Conservation (phyloP, 2,888 invertebrate species). For the Parnassius smintheus region DNA sequence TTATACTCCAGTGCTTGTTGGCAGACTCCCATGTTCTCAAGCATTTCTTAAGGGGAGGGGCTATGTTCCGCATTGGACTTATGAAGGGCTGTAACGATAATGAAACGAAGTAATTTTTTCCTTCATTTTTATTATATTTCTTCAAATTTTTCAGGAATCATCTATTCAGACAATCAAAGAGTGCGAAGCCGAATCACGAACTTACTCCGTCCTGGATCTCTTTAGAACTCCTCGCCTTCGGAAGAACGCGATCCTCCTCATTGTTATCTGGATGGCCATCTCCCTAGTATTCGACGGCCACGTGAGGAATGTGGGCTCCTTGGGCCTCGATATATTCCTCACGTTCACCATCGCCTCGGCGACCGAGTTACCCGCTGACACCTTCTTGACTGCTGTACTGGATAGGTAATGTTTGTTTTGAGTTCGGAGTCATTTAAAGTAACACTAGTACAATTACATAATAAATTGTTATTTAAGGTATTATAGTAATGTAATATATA, state of each 20-base stretch:
- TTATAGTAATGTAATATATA: no score
- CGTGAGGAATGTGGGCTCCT: slow-evolving; percentile 91
- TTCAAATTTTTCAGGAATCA: slow-evolving; percentile 74
- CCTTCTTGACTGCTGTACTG: slow-evolving; percentile 87
- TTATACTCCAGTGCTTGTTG: no score
- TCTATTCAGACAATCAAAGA: slow-evolving; percentile 86
- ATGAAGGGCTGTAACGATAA: no score
- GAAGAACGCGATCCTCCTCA: slow-evolving; percentile 88
- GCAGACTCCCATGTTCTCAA: no score
- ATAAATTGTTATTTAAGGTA: no score
- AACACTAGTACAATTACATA: no score
- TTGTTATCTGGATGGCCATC: slow-evolving; percentile 94
- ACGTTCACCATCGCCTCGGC: slow-evolving; percentile 92
- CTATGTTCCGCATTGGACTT: no score
- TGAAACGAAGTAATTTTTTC: no score
- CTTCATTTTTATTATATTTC: not conserved
- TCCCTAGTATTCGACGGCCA: slow-evolving; percentile 94
- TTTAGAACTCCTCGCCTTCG: slow-evolving; percentile 89
- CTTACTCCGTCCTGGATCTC: slow-evolving; percentile 90
- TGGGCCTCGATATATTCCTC: slow-evolving; percentile 90
- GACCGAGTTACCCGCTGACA: slow-evolving; percentile 92
- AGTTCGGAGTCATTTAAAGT: no score
- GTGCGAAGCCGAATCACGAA: slow-evolving; percentile 85
- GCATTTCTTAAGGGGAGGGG: no score
- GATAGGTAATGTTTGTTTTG: slow-evolving; percentile 65